Percentiles rank a stretch among this genome's conserved stretches.
phyloP scores from a whole-genome alignment of 2,888 invertebrate genomes.

The Anticlea derivata region DNA sequence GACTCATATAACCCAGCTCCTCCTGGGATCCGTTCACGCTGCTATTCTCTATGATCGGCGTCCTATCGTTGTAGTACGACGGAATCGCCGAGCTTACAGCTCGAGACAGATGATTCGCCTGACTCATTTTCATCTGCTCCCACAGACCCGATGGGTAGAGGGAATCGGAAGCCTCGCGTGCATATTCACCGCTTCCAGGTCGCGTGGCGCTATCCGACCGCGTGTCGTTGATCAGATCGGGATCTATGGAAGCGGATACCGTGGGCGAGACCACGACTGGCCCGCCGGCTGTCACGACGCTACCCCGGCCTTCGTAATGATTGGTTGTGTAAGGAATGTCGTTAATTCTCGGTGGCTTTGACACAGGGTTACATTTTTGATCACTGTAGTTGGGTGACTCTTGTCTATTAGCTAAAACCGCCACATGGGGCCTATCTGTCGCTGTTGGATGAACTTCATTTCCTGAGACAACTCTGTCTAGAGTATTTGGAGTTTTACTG shows the following conservation, averaged over 20 bases:
- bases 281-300: slow-evolving; percentile 85
- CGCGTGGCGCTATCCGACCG: slow-evolving; percentile 84
- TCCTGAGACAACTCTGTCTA: slow-evolving; percentile 88
- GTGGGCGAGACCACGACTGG: slow-evolving; percentile 90
- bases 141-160: slow-evolving; percentile 92
- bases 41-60: slow-evolving; percentile 88
- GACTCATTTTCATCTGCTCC: slow-evolving; percentile 85
- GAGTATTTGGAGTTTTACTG: slow-evolving; percentile 89
- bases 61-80: slow-evolving; percentile 88
- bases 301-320: slow-evolving; percentile 87
- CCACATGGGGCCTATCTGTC: slow-evolving; percentile 81
- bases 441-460: slow-evolving; percentile 77
- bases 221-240: slow-evolving; percentile 93
- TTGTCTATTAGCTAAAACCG: slow-evolving; percentile 82
- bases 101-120: slow-evolving; percentile 82
- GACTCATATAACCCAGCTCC: slow-evolving; percentile 85
- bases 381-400: slow-evolving; percentile 67
- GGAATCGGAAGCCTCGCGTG: slow-evolving; percentile 88
- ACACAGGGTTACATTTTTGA: slow-evolving; percentile 85
- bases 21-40: slow-evolving; percentile 84
- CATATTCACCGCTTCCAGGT: slow-evolving; percentile 91
- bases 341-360: slow-evolving; percentile 88
- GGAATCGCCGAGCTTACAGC: slow-evolving; percentile 83
- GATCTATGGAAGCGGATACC: slow-evolving; percentile 90
- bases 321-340: slow-evolving; percentile 88